phyloP scores from a whole-genome alignment of 1,140 invertebrate genomes.

The Marisa cornuarietis region DNA sequence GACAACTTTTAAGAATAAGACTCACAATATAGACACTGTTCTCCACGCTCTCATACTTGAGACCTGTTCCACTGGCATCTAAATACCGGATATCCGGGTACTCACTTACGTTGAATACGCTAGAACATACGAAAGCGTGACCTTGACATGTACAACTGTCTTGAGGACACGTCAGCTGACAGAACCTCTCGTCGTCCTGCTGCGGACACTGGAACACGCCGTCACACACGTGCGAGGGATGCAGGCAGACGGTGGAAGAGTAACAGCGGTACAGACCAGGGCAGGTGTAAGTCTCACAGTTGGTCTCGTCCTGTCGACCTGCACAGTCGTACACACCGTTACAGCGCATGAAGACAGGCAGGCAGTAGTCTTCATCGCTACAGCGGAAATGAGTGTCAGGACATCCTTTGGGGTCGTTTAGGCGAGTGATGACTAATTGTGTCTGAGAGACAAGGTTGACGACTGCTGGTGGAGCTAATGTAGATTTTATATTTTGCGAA shows the following conservation, averaged over 20 bases:
- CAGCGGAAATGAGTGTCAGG: slow-evolving; percentile 21
- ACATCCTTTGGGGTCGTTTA: not conserved
- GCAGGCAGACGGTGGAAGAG: not conserved
- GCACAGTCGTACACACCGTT: slow-evolving; percentile 24
- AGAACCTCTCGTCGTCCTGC: slow-evolving; percentile 11
- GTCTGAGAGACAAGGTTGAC: slow-evolving; percentile 1
- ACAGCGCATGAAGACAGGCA: slow-evolving; percentile 24
- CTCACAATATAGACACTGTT: not conserved
- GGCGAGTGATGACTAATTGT: not conserved
- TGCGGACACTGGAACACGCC: slow-evolving; percentile 4
- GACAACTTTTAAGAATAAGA: not conserved
- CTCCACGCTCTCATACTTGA: not conserved
- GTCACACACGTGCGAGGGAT: not conserved
- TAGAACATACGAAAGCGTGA: not conserved
- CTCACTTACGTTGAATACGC: not conserved
- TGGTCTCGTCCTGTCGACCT: not conserved
- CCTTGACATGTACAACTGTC: slow-evolving; percentile 3
- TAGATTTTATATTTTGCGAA: not conserved
- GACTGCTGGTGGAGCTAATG: not conserved
- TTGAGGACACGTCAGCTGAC: not conserved
- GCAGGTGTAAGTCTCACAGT: not conserved
- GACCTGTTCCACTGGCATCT: not conserved
- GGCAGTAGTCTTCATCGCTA: slow-evolving; percentile 1
- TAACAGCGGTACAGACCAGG: not conserved
- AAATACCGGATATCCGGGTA: not conserved